phyloP scores from a whole-genome alignment of 2,888 invertebrate species.

The Hipparchia sbordonii region DNA sequence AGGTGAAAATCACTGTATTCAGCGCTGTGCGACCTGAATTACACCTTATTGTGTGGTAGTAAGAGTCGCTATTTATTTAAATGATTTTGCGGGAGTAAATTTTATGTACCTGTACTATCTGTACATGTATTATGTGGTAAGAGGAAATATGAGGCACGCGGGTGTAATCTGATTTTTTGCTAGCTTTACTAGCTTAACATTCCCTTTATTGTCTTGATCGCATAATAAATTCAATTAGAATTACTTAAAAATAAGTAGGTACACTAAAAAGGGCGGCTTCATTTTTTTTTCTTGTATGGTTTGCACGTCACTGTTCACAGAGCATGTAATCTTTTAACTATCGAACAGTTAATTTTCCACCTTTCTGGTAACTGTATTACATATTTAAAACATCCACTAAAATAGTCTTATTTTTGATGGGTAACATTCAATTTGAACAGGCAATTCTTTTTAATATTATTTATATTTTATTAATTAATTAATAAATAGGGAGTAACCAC shows the following conservation, averaged over 20 bases:
- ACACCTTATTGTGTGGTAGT: no score
- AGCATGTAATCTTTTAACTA: neutral
- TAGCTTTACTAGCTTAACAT: neutral
- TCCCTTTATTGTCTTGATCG: neutral
- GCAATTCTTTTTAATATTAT: slow-evolving; percentile 13
- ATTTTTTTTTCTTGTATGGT: neutral
- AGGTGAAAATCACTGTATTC: no score
- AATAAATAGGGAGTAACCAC: slow-evolving; percentile 28
- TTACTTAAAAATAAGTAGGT: neutral
- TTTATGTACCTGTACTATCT: no score
- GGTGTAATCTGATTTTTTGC: no score
- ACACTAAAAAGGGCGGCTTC: neutral
- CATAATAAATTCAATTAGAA: no score
- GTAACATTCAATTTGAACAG: slow-evolving; percentile 35
- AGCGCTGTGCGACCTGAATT: no score
- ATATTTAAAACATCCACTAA: slow-evolving; percentile 20
- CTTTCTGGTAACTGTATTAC: neutral
- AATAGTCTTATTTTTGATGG: slow-evolving; percentile 32
- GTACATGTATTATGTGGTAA: no score
- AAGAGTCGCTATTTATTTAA: no score
- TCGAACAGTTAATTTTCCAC: neutral
- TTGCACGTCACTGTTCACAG: neutral
- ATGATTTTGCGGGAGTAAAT: no score
- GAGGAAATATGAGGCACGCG: no score
- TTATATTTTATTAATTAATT: slow-evolving; percentile 11